phyloP scores from a whole-genome alignment of 2,888 invertebrate species.

The Xanthorhoe spadicearia region DNA sequence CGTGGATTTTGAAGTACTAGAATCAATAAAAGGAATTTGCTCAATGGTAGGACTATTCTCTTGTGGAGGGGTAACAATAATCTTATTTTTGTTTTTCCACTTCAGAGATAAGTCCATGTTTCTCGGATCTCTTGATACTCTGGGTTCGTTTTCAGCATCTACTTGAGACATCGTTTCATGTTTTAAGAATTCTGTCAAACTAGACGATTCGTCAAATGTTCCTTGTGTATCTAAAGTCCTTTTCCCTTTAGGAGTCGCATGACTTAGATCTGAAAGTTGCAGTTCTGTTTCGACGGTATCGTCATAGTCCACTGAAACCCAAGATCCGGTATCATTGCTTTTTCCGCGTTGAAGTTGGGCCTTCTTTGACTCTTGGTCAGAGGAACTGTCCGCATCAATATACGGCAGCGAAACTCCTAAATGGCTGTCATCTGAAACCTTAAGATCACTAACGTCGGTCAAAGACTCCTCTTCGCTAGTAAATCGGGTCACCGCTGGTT shows the following conservation, averaged over 20 bases:
- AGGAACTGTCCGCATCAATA: slow-evolving; percentile 83
- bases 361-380: slow-evolving; percentile 74
- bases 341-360: slow-evolving; percentile 75
- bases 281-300: slow-evolving; percentile 87
- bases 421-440: slow-evolving; percentile 80
- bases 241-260: slow-evolving; percentile 55
- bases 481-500: slow-evolving; percentile 78
- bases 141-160: slow-evolving; percentile 72
- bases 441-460: slow-evolving; percentile 87
- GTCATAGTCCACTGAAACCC: slow-evolving; percentile 88
- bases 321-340: slow-evolving; percentile 89
- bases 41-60: slow-evolving; percentile 86
- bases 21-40: slow-evolving; percentile 79
- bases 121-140: slow-evolving; percentile 57
- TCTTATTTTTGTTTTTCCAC: slow-evolving; percentile 84
- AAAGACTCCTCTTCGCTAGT: slow-evolving; percentile 89
- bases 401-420: slow-evolving; percentile 79
- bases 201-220: slow-evolving; percentile 85
- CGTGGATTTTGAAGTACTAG: slow-evolving; percentile 68
- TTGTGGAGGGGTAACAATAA: slow-evolving; percentile 86
- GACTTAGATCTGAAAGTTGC: slow-evolving; percentile 78
- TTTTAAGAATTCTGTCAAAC: slow-evolving; percentile 77
- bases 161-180: slow-evolving; percentile 75
- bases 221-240: slow-evolving; percentile 81
- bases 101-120: slow-evolving; percentile 71